Evolutionary conservation across 2,113 vertebrate species (phyloP).

Genomic region (Nasalis larvatus): DNA sequence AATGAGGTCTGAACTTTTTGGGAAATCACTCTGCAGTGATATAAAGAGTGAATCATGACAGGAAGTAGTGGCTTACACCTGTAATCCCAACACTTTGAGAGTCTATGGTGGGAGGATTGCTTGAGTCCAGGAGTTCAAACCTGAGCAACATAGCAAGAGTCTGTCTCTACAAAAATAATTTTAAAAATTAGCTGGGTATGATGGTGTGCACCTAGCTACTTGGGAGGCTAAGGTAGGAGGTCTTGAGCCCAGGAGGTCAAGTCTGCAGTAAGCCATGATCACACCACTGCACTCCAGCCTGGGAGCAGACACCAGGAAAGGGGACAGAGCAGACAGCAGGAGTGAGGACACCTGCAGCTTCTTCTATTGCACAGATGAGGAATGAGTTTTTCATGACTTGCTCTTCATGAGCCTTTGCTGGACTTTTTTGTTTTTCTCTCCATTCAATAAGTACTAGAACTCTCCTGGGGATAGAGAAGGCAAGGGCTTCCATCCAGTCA

Average conservation of each 20-base stretch:
- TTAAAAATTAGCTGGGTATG: too few species aligned
- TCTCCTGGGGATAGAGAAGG: background rate
- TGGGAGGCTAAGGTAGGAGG: too few species aligned
- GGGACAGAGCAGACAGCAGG: background rate
- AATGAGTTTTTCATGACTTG: slow-evolving; percentile 40
- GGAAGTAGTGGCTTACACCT: too few species aligned
- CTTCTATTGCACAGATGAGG: background rate
- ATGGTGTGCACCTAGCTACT: too few species aligned
- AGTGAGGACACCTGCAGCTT: background rate
- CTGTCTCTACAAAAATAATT: too few species aligned
- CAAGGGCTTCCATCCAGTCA: background rate
- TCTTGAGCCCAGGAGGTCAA: too few species aligned
- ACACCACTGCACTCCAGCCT: too few species aligned
- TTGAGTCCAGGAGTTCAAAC: too few species aligned
- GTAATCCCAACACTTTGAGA: too few species aligned
- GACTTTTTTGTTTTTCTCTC: slow-evolving; percentile 40
- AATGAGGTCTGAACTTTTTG: slow-evolving; percentile 32
- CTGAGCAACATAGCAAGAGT: too few species aligned
- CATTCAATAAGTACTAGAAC: background rate
- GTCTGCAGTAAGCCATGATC: too few species aligned
- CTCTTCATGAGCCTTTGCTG: slow-evolving; percentile 8
- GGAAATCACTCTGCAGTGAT: slow-evolving; percentile 9
- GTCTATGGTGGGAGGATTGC: too few species aligned
- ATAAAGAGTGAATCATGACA: background rate
- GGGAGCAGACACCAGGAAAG: background rate